These are phyloP conservation scores for Papilio helenus DNA, from an alignment of 1,140 invertebrate genomes.

Conservation along the genomic window DNA sequence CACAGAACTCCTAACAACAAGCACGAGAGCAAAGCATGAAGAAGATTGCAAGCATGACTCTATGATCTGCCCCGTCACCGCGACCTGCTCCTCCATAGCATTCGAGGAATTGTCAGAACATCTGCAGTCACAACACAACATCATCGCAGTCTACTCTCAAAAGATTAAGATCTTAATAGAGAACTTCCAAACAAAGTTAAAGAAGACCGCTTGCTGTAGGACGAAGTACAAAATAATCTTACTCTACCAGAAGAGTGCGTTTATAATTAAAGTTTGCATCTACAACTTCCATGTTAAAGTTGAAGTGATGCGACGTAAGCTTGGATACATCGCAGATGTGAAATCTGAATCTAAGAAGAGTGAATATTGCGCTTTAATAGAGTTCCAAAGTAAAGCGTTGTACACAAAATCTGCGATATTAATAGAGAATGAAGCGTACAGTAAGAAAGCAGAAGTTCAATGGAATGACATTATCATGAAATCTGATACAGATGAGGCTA, in stretches of 20 bases:
- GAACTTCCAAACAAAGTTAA: constrained; percentile 78
- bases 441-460: constrained; percentile 77
- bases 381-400: constrained; percentile 77
- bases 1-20: constrained; percentile 66
- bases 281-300: constrained; percentile 79
- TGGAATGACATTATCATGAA: constrained; percentile 76
- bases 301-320: constrained; percentile 72
- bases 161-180: constrained; percentile 80
- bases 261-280: constrained; percentile 79
- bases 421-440: constrained; percentile 75
- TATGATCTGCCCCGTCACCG: constrained; percentile 74
- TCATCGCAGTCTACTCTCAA: constrained; percentile 76
- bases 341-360: constrained; percentile 74
- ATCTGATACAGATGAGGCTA: constrained; percentile 73
- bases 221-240: constrained; percentile 79
- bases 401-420: constrained; percentile 75
- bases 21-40: constrained; percentile 72
- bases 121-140: constrained; percentile 70
- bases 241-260: constrained; percentile 75
- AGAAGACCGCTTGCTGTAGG: constrained; percentile 74
- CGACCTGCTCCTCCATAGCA: constrained; percentile 71
- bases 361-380: constrained; percentile 74
- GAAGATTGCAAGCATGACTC: constrained; percentile 76
- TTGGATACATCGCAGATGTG: constrained; percentile 69
- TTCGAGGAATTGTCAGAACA: constrained; percentile 74